A percentile compares a stretch with the other conserved stretches of the same genome.
Conservation (phyloP, 2,888 invertebrate species). For the Drosophila atroscutellata region DNA sequence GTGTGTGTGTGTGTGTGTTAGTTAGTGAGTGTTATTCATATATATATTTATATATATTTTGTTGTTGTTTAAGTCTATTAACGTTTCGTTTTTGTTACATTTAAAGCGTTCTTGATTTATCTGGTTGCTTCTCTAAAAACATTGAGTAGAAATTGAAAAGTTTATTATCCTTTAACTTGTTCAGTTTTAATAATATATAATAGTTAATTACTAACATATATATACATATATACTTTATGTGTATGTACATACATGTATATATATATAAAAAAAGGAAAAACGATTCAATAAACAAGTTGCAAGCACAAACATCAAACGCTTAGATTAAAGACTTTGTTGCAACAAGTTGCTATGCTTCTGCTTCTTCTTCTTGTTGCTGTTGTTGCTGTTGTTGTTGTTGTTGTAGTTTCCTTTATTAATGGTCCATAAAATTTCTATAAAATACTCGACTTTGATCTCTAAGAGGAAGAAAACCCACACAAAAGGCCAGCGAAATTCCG, state of each 20-base stretch:
- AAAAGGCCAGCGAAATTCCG: slow-evolving; percentile 20
- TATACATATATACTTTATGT: slow-evolving; percentile 6
- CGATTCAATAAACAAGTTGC: slow-evolving; percentile 44
- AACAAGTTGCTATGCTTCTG: slow-evolving; percentile 3
- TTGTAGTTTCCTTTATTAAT: slow-evolving; percentile 43
- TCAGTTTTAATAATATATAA: slow-evolving; percentile 29
- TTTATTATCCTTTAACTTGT: slow-evolving; percentile 38
- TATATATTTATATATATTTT: slow-evolving; percentile 13
- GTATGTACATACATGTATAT: not conserved
- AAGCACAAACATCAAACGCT: slow-evolving; percentile 35
- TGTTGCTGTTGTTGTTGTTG: slow-evolving; percentile 31
- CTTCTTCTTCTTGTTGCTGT: slow-evolving; percentile 9
- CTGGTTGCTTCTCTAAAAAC: slow-evolving; percentile 63
- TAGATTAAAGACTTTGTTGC: slow-evolving; percentile 28
- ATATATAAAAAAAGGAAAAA: slow-evolving; percentile 29
- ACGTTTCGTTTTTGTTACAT: slow-evolving; percentile 80
- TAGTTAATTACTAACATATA: slow-evolving; percentile 35
- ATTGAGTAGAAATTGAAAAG: slow-evolving; percentile 70
- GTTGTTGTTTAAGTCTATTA: slow-evolving; percentile 67
- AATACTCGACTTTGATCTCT: slow-evolving; percentile 26
- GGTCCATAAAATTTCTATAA: slow-evolving; percentile 77
- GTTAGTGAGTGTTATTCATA: slow-evolving; percentile 43
- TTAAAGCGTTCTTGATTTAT: slow-evolving; percentile 72
- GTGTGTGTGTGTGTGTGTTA: slow-evolving; percentile 30
- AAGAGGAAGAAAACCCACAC: slow-evolving; percentile 9